Conservation (phyloP, 92 coral and sea anemone species). For the Palythoa grandis region DNA sequence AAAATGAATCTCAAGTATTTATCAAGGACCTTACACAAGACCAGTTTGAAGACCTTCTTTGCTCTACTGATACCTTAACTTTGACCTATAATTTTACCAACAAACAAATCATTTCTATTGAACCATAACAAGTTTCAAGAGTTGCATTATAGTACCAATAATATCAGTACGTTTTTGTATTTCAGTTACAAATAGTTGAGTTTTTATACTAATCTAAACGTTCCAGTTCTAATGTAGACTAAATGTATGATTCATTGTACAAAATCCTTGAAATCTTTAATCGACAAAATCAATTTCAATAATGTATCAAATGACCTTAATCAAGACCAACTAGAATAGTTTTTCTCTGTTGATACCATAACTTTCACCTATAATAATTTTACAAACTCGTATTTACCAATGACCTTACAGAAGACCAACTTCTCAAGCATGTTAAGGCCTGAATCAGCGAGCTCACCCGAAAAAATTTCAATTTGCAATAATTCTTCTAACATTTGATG, state of each 20-base stretch:
- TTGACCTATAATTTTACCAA: neutral
- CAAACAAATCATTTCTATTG: neutral
- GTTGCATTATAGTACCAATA: constrained; percentile 5
- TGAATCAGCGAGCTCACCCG: too few relatives aligned
- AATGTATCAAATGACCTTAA: neutral
- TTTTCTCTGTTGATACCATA: constrained; percentile 8
- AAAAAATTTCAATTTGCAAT: too few relatives aligned
- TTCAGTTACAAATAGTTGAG: constrained; percentile 22
- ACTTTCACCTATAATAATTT: neutral
- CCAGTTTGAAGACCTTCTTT: constrained; percentile 12
- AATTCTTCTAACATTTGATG: too few relatives aligned
- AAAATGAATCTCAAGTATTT: constrained; percentile 16
- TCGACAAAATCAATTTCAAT: neutral
- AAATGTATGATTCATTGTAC: neutral
- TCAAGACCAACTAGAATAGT: neutral
- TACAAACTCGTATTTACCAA: too few relatives aligned
- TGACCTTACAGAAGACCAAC: too few relatives aligned
- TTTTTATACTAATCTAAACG: constrained; percentile 13
- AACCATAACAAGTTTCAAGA: constrained; percentile 12
- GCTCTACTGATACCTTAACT: constrained; percentile 1
- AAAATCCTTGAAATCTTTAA: neutral
- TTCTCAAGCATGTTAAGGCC: too few relatives aligned
- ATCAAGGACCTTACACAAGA: constrained; percentile 15
- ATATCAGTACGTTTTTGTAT: constrained; percentile 1
- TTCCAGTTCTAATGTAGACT: constrained; percentile 17